Evolutionary conservation across 2,888 invertebrate genomes (phyloP), one percentile per base, ranked within the genome.

Genomic region (Enchytraeus crypticus): DNA sequence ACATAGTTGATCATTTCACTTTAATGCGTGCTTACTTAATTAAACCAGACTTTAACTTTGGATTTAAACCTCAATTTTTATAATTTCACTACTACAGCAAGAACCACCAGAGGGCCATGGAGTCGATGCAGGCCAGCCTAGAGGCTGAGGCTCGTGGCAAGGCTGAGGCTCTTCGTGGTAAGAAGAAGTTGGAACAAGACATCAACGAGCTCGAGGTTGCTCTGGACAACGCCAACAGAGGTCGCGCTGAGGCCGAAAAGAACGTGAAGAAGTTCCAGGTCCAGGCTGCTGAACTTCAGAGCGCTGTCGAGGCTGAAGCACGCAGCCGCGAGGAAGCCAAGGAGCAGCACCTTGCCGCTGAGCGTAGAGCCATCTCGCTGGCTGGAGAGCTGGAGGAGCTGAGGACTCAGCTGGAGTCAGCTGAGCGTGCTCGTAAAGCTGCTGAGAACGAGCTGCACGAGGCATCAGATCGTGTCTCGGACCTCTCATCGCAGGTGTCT

Each of bases 181-280:
- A 98, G 90, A 98, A 98, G 91, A 98, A 98, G 85, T 86, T 98
- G 80, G 98, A 98, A 83, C 90, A 92, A 74, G 97, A 98, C 85
- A 97, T 98, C 85, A 97, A 97, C 82, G 97, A 98, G 84, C 86
- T 98, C 68, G 97, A 98, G 82, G 93, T 97, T 76, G 95, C 95
- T 77, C 85, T 98, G 81, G 97, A 98, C 84, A 93, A 93, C 82
- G 93, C 97, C 79, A 97, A 97, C 87, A 92, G 95, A 85, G 91
- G 92, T 77, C 93, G 93, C 80, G 92, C 93, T 75, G 95, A 96
- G 81, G 91, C 93, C 76, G 95, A 97, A 83, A 97, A 96, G 90
- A 95, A 92, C 85, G n/a, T n/a, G n/a, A 96, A 96, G 84, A 90
- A 93, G 82, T 92, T 93, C 86, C 95, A 96, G 53, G 38, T 34